These are phyloP conservation scores for Chauna torquata DNA, from an alignment of 2,113 vertebrate species.

Conservation along the genomic window DNA sequence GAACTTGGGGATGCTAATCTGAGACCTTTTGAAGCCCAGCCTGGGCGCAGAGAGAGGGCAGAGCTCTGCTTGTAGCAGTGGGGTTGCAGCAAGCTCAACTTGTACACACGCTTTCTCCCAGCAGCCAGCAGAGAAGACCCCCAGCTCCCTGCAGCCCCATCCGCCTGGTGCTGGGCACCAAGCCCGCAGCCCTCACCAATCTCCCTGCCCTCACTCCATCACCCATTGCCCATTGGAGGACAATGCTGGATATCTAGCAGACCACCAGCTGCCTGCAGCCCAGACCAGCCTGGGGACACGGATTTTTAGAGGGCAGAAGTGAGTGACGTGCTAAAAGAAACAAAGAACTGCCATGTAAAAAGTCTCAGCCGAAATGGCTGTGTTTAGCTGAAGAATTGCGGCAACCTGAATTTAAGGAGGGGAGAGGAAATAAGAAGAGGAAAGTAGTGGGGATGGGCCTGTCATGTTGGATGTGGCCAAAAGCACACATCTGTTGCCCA, in stretches of 20 bases:
- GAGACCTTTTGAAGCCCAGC: background rate
- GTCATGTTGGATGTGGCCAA: background rate
- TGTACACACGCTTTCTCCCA: background rate
- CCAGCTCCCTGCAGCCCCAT: background rate
- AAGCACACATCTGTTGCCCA: background rate
- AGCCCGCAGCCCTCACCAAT: background rate
- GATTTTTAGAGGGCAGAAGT: background rate
- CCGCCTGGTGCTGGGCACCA: background rate
- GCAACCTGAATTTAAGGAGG: background rate
- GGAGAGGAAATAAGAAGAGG: background rate
- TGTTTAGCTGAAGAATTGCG: background rate
- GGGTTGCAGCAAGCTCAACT: background rate
- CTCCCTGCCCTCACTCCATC: background rate
- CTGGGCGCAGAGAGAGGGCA: background rate
- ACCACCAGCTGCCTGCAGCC: background rate
- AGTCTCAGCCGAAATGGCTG: background rate
- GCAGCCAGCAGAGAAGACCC: background rate
- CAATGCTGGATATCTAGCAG: background rate
- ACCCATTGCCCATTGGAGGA: background rate
- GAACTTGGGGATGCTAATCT: background rate
- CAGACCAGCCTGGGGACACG: background rate
- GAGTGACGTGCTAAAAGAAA: background rate
- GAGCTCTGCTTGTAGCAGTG: background rate
- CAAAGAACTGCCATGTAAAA: background rate
- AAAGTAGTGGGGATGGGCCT: background rate